A percentile compares a stretch with the other conserved stretches of the same genome.
Conservation (phyloP, 2,797 vertebrate species). For the Leptoclinus maculatus region DNA sequence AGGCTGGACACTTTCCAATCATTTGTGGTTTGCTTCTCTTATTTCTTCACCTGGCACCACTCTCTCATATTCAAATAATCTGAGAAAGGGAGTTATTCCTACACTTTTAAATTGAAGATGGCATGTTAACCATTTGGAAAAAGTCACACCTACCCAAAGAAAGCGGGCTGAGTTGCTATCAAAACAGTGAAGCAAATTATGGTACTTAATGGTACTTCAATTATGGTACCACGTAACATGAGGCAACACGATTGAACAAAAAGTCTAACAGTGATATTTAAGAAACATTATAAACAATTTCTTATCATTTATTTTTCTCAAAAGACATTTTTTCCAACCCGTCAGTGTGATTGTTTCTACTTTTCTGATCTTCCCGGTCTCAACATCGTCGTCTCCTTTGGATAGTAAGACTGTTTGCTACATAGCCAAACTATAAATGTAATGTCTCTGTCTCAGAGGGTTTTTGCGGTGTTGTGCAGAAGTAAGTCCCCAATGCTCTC, state of each 20-base stretch:
- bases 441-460: constrained; percentile 28
- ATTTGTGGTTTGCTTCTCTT: constrained; percentile 46
- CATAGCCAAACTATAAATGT: constrained; percentile 31
- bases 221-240: constrained; percentile 12
- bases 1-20: constrained; percentile 39
- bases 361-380: neutral
- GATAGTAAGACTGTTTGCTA: constrained; percentile 20
- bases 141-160: constrained; percentile 59
- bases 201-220: constrained; percentile 33
- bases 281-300: neutral
- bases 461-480: constrained; percentile 55
- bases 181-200: constrained; percentile 64
- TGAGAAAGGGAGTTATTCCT: constrained; percentile 42
- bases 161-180: constrained; percentile 54
- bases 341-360: neutral
- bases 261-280: neutral
- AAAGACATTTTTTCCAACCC: neutral
- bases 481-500: constrained; percentile 38
- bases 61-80: constrained; percentile 42
- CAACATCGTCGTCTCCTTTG: neutral
- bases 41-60: constrained; percentile 59
- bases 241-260: neutral
- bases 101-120: constrained; percentile 54
- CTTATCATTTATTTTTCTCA: constrained; percentile 1
- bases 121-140: constrained; percentile 62